A percentile compares a stretch with the other conserved stretches of the same genome.
phyloP scores from a whole-genome alignment of 2,113 vertebrate species.

The Charadrius vociferus region DNA sequence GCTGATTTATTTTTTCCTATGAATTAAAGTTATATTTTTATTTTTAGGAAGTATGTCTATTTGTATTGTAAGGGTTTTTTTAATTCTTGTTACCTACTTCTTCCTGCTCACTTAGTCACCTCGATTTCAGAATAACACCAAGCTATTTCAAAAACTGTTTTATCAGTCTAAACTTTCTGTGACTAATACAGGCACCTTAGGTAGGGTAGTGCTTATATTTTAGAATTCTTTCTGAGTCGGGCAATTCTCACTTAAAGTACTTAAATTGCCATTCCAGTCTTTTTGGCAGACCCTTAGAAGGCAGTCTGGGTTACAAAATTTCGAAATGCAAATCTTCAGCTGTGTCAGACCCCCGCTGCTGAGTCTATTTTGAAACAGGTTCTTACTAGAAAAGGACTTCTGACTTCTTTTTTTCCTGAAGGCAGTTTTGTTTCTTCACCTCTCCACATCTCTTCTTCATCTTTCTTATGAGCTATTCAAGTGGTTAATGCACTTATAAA shows the following conservation, averaged over 20 bases:
- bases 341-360: neutral
- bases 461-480: neutral
- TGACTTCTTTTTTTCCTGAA: neutral
- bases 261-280: neutral
- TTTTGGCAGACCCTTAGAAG: neutral
- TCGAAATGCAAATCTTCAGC: neutral
- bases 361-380: neutral
- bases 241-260: neutral
- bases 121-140: neutral
- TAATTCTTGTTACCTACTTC: neutral
- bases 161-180: neutral
- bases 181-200: neutral
- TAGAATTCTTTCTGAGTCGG: neutral
- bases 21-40: neutral
- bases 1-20: rapidly evolving
- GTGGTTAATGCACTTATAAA: neutral
- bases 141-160: neutral
- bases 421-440: neutral
- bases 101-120: neutral
- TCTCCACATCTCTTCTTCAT: neutral
- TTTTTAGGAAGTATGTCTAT: neutral
- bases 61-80: neutral
- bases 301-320: neutral
- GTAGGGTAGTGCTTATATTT: neutral
- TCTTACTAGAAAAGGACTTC: neutral